These are phyloP conservation scores for Phaonia tiefii DNA, from an alignment of 2,888 invertebrate genomes.

Conservation along the genomic window DNA sequence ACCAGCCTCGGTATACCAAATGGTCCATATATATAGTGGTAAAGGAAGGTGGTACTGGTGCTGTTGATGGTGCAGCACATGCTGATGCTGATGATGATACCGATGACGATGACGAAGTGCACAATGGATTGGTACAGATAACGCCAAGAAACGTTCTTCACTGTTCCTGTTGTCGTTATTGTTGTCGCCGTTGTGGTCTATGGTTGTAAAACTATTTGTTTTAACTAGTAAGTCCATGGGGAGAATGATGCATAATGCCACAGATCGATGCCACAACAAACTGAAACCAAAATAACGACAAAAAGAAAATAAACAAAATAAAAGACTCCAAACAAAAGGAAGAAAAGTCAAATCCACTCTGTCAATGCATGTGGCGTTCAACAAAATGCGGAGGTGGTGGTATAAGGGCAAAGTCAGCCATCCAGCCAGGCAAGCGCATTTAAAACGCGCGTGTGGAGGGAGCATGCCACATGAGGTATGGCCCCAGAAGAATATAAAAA, in stretches of 20 bases:
- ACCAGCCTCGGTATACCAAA: conserved; percentile 21
- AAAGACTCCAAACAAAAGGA: conserved; percentile 44
- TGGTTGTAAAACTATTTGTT: conserved; percentile 65
- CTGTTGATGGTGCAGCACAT: neutral
- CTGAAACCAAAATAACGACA: conserved; percentile 32
- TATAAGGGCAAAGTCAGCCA: conserved; percentile 60
- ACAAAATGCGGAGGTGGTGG: conserved; percentile 63
- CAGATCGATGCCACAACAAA: conserved; percentile 42
- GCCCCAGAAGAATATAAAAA: conserved; percentile 17
- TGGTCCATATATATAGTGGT: conserved; percentile 30
- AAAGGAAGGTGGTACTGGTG: conserved; percentile 12
- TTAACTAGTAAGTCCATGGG: conserved; percentile 60
- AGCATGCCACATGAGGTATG: conserved; percentile 62
- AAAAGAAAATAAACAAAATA: conserved; percentile 28
- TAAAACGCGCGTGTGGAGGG: conserved; percentile 62
- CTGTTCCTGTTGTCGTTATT: conserved; percentile 45
- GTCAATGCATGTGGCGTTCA: conserved; percentile 66
- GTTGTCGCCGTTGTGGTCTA: conserved; percentile 66
- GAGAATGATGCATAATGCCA: conserved; percentile 47
- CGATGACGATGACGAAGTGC: conserved; percentile 51
- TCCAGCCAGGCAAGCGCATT: conserved; percentile 48
- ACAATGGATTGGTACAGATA: conserved; percentile 48
- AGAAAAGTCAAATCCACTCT: conserved; percentile 47
- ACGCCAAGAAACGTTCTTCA: conserved; percentile 57
- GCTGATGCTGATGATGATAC: conserved; percentile 34